Evolutionary conservation across 2,888 invertebrate species (phyloP).

Genomic region (Sminthurinus aureus): DNA sequence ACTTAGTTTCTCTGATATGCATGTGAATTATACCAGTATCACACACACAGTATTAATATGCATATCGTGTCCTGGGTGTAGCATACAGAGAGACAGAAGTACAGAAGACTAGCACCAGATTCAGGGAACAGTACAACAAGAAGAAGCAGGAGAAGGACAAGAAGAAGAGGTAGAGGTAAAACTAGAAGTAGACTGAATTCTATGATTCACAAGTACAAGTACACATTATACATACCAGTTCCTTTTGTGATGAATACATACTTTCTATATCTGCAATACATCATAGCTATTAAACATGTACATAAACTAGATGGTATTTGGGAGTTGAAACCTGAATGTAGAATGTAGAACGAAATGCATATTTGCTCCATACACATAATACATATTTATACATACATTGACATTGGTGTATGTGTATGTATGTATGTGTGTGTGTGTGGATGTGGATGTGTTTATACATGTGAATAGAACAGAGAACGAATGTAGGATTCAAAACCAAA

Average conservation of each 20-base stretch:
- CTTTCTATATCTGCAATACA: too few relatives aligned
- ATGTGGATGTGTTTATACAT: not conserved
- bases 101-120: constrained; percentile 1
- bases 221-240: too few relatives aligned
- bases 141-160: not conserved
- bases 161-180: constrained; percentile 23
- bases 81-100: not conserved
- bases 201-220: too few relatives aligned
- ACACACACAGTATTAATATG: constrained; percentile 22
- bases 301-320: too few relatives aligned
- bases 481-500: constrained; percentile 36
- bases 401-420: too few relatives aligned
- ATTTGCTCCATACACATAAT: not conserved
- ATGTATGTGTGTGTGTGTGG: not conserved
- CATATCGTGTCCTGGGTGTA: constrained; percentile 14
- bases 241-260: too few relatives aligned
- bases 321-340: too few relatives aligned
- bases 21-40: not conserved
- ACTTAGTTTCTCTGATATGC: constrained; percentile 11
- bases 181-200: not conserved
- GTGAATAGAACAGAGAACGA: constrained; percentile 41
- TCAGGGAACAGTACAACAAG: not conserved
- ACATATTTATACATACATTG: too few relatives aligned
- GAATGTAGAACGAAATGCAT: not conserved
- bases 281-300: too few relatives aligned